phyloP scores from a whole-genome alignment of 2,888 invertebrate species.

The Volucella inflata region DNA sequence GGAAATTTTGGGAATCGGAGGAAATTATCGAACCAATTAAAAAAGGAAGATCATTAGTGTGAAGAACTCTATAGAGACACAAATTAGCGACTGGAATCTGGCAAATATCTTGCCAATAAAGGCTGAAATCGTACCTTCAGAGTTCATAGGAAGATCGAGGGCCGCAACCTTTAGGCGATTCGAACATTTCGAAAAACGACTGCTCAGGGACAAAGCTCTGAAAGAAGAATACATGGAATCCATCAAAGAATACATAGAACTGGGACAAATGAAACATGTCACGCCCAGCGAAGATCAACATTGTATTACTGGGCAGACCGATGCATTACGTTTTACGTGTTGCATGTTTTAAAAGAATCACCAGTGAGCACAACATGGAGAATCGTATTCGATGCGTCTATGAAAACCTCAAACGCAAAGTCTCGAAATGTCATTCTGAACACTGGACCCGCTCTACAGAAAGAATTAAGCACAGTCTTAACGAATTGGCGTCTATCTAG shows the following conservation, averaged over 20 bases:
- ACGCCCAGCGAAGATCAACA: neutral
- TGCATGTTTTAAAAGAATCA: neutral
- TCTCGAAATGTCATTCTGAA: slow-evolving; percentile 53
- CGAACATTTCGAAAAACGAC: too few relatives aligned
- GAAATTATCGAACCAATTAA: neutral
- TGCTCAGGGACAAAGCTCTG: too few relatives aligned
- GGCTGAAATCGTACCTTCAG: too few relatives aligned
- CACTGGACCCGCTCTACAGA: slow-evolving; percentile 49
- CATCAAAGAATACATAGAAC: too few relatives aligned
- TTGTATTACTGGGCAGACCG: neutral
- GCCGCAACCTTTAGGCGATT: too few relatives aligned
- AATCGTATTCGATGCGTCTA: neutral
- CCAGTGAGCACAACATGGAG: neutral
- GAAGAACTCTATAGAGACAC: neutral
- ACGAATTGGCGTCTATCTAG: slow-evolving; percentile 45
- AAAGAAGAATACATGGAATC: too few relatives aligned
- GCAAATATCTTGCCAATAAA: neutral
- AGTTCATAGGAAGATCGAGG: too few relatives aligned
- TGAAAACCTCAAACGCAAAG: slow-evolving; percentile 28
- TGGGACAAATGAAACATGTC: too few relatives aligned
- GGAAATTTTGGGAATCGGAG: slow-evolving; percentile 8
- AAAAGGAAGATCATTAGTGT: neutral
- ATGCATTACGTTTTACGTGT: neutral
- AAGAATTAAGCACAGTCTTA: slow-evolving; percentile 40
- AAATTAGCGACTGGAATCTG: neutral